A percentile compares a stretch with the other conserved stretches of the same genome.
Evolutionary conservation across 1,140 invertebrate species (phyloP).

Genomic region (Chionoecetes opilio): DNA sequence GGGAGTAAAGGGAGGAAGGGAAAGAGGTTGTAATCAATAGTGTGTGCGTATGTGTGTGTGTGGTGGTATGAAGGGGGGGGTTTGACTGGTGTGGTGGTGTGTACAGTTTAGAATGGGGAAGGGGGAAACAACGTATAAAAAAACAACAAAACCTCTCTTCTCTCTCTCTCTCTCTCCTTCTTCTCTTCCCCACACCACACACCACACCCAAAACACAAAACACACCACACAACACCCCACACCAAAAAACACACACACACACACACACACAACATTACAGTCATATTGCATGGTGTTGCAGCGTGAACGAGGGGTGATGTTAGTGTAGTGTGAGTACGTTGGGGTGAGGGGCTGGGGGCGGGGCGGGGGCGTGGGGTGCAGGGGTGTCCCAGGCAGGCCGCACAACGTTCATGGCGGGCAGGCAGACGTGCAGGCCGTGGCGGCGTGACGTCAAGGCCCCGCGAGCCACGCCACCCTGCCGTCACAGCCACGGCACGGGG

Average conservation of each 20-base stretch:
- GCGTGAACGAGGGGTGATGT: background rate
- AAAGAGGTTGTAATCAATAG: constrained; percentile 17
- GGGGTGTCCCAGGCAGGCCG: background rate
- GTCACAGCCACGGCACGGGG: background rate
- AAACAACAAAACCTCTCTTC: background rate
- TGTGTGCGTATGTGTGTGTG: constrained; percentile 17
- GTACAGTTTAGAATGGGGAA: background rate
- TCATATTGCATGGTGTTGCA: background rate
- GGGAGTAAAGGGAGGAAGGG: background rate
- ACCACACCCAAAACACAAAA: background rate
- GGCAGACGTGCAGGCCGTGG: background rate
- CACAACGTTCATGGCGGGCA: background rate
- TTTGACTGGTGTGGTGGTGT: background rate
- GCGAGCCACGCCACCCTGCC: background rate
- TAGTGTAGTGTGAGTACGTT: background rate
- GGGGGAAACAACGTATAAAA: background rate
- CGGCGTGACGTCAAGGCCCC: background rate
- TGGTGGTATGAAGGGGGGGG: background rate
- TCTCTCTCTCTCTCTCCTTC: background rate
- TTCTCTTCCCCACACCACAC: background rate
- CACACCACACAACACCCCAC: background rate
- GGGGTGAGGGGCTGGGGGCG: background rate
- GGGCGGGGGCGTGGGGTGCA: background rate
- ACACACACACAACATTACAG: constrained; percentile 1
- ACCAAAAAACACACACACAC: background rate